phyloP scores from a whole-genome alignment of 2,888 invertebrate species.

The Craniophora ligustri region DNA sequence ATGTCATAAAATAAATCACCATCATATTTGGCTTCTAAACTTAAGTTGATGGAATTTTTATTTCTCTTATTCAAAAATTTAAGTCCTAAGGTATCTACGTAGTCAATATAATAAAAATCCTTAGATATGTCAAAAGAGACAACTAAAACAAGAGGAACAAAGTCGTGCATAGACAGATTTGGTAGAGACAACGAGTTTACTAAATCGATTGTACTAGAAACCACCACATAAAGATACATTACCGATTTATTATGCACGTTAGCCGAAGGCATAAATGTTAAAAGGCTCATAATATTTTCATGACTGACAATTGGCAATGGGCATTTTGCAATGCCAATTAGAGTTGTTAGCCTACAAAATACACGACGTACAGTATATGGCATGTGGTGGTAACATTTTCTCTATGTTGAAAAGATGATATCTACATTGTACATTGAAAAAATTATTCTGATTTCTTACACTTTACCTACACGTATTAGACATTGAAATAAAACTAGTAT shows the following conservation, averaged over 20 bases:
- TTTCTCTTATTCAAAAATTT: no score
- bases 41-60: no score
- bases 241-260: constrained; percentile 53
- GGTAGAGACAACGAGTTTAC: constrained; percentile 25
- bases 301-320: constrained; percentile 35
- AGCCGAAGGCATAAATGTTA: constrained; percentile 42
- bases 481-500: no score
- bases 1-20: no score
- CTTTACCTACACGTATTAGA: no score
- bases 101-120: no score
- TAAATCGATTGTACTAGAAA: constrained; percentile 45
- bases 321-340: constrained; percentile 46
- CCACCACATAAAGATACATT: constrained; percentile 35
- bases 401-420: no score
- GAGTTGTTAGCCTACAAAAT: constrained; percentile 40
- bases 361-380: constrained; percentile 18
- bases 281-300: constrained; percentile 40
- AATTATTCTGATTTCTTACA: no score
- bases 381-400: constrained; percentile 4
- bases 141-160: constrained; percentile 9
- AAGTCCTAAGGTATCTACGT: no score
- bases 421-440: constrained; percentile 2
- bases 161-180: constrained; percentile 19
- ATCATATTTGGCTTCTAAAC: no score
- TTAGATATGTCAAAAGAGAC: not conserved